These are phyloP conservation scores for Lagorchestes hirsutus DNA, from an alignment of 2,797 vertebrate species.

Conservation along the genomic window DNA sequence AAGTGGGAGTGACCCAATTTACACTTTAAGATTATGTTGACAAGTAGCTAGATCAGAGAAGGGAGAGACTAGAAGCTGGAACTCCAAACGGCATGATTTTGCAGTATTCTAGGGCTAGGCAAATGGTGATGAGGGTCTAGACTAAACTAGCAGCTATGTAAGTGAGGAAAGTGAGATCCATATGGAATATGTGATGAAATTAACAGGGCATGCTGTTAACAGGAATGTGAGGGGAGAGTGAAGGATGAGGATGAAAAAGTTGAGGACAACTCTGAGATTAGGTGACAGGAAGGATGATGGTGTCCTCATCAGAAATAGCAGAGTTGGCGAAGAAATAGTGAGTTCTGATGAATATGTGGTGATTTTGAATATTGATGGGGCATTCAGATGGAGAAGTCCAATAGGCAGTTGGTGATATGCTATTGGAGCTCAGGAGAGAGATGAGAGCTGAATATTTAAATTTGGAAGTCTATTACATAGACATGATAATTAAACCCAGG, in stretches of 20 bases:
- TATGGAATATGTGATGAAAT: not conserved
- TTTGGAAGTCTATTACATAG: not conserved
- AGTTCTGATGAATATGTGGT: not conserved
- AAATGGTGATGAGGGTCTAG: not conserved
- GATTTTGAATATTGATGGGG: not conserved
- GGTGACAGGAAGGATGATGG: not conserved
- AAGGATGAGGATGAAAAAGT: not conserved
- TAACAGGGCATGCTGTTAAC: not conserved
- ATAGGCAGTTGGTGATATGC: not conserved
- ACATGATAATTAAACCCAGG: not conserved
- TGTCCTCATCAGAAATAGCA: not conserved
- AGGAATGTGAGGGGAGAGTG: not conserved
- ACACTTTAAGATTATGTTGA: not conserved
- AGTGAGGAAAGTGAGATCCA: not conserved
- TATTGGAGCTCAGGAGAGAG: not conserved
- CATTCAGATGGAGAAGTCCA: not conserved
- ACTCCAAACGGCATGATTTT: not conserved
- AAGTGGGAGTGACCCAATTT: slow-evolving; percentile 4
- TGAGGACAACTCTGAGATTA: not conserved
- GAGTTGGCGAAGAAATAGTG: not conserved
- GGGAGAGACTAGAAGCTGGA: not conserved
- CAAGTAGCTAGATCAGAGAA: not conserved
- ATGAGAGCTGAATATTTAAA: not conserved
- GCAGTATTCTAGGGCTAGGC: not conserved
- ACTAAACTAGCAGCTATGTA: not conserved